phyloP scores from a whole-genome alignment of 2,113 vertebrate species.

The Illadopsis cleaveri region DNA sequence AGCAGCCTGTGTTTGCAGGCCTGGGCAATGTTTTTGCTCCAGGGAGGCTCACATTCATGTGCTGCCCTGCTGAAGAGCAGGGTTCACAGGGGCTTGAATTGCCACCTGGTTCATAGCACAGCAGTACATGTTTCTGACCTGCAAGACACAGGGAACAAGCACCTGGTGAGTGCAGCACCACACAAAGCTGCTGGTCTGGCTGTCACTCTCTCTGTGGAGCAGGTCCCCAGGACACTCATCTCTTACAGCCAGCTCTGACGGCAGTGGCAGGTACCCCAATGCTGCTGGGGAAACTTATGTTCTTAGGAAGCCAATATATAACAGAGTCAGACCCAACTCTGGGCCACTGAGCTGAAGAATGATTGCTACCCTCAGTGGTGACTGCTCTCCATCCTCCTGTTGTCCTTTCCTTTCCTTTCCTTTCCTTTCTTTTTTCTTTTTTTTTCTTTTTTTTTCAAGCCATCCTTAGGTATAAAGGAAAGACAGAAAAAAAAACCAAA shows the following conservation, averaged over 20 bases:
- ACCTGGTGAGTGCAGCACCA: accelerated
- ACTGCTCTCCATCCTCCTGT: background rate
- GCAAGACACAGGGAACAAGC: accelerated
- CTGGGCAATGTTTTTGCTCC: background rate
- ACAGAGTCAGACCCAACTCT: background rate
- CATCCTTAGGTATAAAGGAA: background rate
- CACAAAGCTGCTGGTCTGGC: background rate
- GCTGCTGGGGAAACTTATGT: background rate
- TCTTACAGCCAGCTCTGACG: background rate
- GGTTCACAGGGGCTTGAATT: background rate
- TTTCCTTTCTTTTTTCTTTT: no score
- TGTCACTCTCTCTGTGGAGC: background rate
- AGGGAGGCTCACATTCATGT: background rate
- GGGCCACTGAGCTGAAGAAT: background rate
- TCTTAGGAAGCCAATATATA: background rate
- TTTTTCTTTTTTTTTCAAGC: background rate
- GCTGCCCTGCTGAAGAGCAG: background rate
- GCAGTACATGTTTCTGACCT: background rate
- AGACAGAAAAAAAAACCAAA: background rate
- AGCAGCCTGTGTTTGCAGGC: background rate
- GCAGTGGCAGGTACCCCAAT: background rate
- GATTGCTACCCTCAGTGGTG: background rate
- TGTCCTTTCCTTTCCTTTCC: background rate
- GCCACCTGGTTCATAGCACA: background rate
- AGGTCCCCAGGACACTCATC: background rate